Base-by-base conservation (phyloP, 2,888 invertebrate genomes). In the Leucophenga maculata region DNA sequence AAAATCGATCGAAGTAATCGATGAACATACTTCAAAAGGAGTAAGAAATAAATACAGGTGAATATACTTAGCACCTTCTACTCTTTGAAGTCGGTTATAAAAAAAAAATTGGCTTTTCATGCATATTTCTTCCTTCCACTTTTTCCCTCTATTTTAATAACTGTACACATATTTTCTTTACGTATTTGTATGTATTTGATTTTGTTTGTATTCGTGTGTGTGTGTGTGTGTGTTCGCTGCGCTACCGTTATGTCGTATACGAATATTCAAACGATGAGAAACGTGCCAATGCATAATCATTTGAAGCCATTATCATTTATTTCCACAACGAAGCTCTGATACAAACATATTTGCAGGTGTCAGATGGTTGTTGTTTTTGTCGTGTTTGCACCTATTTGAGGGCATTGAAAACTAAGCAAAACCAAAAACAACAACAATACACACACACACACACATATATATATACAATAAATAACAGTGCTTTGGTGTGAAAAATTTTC, bases 261-360 rank as follows among this genome's bases (percentile, higher is more conserved):
- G 54, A 48, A 67, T 72, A 75, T 75, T 70, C 69, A 70, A 77
- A 75, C 79, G 79, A 81, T 81, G 81, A 78, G 81, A 81, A 85
- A 86, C 86, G 86, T 86, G 86, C 85, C 85, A 85, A 84, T 85
- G 86, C 86, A 86, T 86, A 85, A 85, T 84, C 80, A 81, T 82
- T 67, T 81, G 80, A 73, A 78, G 80, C 78, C 77, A 83, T 85
- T 85, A 85, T 83, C 85, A 81, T 85, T 80, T 80, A 80, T 83
- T 83, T 76, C 80, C 8, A 39, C 39, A 39, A 39, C 39, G 39
- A 39, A 8, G 11, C 8, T n/a, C n/a, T 11, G 11, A 39, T 39
- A 39, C 8, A 20, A 55, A 55, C 26, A 32, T 32, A 31, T 66
- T 32, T 39, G 59, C 67, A 67, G 67, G 67, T 67, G 67, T 57